Percentiles rank a stretch among this genome's conserved stretches.
Evolutionary conservation across 2,888 invertebrate species (phyloP).

Genomic region (Clivina fossor): DNA sequence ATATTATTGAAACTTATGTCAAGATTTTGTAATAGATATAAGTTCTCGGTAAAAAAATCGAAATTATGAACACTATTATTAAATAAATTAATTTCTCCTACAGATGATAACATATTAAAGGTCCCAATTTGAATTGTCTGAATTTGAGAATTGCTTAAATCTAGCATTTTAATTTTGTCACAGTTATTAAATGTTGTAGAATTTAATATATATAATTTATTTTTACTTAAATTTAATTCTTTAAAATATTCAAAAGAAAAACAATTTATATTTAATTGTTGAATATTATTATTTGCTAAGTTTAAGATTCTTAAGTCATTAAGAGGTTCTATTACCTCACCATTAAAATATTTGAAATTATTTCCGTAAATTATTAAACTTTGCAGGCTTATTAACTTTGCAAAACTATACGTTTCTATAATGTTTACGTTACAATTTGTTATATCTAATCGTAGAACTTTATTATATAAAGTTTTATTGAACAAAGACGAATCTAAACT

Average conservation of each 20-base stretch:
- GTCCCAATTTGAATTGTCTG: background rate
- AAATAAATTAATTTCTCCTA: background rate
- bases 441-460: background rate
- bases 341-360: background rate
- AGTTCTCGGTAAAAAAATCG: background rate
- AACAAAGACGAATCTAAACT: background rate
- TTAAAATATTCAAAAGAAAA: background rate
- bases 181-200: background rate
- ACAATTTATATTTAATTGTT: conserved; percentile 3
- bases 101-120: background rate
- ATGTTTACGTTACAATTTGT: background rate
- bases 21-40: background rate
- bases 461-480: background rate
- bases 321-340: background rate
- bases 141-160: background rate
- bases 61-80: background rate
- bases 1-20: background rate
- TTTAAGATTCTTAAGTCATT: background rate
- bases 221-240: background rate
- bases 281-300: background rate
- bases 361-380: background rate
- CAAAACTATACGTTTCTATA: background rate
- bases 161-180: background rate
- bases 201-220: background rate
- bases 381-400: background rate